A percentile compares a stretch with the other conserved stretches of the same genome.
Evolutionary conservation across 2,113 vertebrate species (phyloP).

Genomic region (Merops nubicus): DNA sequence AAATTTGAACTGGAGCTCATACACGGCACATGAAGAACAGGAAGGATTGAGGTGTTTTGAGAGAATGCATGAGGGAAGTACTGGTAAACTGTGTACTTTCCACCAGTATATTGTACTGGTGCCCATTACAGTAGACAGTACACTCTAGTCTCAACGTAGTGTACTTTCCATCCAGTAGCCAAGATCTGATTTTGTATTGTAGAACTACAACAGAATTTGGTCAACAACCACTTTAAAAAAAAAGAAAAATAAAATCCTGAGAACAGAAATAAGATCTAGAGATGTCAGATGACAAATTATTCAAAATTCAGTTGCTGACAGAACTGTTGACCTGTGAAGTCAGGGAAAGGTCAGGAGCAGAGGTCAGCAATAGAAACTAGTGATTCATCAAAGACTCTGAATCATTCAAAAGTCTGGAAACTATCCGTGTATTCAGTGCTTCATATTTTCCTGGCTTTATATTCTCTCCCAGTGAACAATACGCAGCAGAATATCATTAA

Average conservation of each 20-base stretch:
- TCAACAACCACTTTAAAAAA: background rate
- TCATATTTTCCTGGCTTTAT: conserved; percentile 9
- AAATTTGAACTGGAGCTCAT: background rate
- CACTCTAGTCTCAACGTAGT: accelerated
- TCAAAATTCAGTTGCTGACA: background rate
- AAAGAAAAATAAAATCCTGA: no score
- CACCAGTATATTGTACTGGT: background rate
- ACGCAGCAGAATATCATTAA: conserved; percentile 17
- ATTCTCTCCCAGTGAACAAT: background rate
- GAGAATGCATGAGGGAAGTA: background rate
- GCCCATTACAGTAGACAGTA: background rate
- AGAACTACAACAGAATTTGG: background rate
- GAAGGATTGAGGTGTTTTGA: background rate
- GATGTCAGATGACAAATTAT: background rate
- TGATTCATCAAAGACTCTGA: background rate
- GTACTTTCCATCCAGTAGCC: background rate
- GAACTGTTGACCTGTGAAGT: background rate
- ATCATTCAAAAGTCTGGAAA: background rate
- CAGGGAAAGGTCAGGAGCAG: background rate
- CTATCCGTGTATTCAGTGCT: background rate
- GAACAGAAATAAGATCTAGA: background rate
- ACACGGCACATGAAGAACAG: background rate
- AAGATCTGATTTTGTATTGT: background rate
- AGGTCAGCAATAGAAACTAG: background rate
- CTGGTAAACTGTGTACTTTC: background rate